Percentiles rank a stretch among this genome's conserved stretches.
phyloP scores from a whole-genome alignment of 2,797 vertebrate species.

The Synanceia verrucosa region DNA sequence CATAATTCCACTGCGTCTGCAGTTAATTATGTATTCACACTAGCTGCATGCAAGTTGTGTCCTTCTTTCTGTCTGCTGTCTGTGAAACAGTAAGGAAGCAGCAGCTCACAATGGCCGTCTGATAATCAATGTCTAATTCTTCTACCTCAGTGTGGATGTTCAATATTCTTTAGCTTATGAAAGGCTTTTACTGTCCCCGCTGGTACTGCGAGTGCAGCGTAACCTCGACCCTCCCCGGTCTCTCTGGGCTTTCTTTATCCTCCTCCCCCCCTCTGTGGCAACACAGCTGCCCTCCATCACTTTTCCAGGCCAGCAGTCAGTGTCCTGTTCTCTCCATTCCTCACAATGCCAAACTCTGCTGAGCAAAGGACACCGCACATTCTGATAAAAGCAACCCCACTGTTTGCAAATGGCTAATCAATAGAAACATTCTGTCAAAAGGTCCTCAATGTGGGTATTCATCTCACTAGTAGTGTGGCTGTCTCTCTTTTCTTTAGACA shows the following conservation, averaged over 20 bases:
- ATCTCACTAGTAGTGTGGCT: not conserved
- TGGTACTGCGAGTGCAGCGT: not conserved
- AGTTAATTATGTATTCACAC: not conserved
- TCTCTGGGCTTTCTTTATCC: slow-evolving; percentile 24
- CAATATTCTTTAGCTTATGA: slow-evolving; percentile 18
- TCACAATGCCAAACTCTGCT: slow-evolving; percentile 54
- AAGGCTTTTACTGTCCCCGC: slow-evolving; percentile 27
- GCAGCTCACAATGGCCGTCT: not conserved
- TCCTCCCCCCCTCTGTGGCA: slow-evolving; percentile 4
- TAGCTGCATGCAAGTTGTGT: not conserved
- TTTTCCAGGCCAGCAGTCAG: slow-evolving; percentile 57
- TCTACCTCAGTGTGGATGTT: slow-evolving; percentile 8
- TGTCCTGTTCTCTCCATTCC: slow-evolving; percentile 48
- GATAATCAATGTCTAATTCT: slow-evolving; percentile 27
- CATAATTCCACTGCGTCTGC: not conserved
- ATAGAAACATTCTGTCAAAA: slow-evolving; percentile 64
- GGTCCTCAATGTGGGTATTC: slow-evolving; percentile 21
- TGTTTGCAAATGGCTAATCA: slow-evolving; percentile 75
- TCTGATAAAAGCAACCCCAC: slow-evolving; percentile 68
- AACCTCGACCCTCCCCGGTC: slow-evolving; percentile 5
- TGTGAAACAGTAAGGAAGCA: not conserved
- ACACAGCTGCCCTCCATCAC: slow-evolving; percentile 46
- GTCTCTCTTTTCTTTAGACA: slow-evolving; percentile 8
- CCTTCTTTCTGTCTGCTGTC: slow-evolving; percentile 1
- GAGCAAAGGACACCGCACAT: slow-evolving; percentile 60